Percentiles rank a stretch among this genome's conserved stretches.
Evolutionary conservation across 2,888 invertebrate species (phyloP).

Genomic region (Diaprepes abbreviatus): DNA sequence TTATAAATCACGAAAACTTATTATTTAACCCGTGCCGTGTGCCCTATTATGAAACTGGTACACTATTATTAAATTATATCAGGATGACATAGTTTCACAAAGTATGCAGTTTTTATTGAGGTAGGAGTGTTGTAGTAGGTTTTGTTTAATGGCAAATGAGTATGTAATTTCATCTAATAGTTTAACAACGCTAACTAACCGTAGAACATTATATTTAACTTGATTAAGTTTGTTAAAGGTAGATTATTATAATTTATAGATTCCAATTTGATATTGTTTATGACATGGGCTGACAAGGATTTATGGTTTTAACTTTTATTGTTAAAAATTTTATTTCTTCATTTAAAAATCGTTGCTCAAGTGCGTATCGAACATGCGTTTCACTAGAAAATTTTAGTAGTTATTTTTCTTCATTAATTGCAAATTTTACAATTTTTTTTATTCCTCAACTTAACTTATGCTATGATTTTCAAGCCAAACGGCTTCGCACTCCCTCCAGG

Average conservation of each 20-base stretch:
- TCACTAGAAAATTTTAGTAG: no score
- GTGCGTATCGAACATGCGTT: no score
- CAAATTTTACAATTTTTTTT: no score
- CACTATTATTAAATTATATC: constrained; percentile 18
- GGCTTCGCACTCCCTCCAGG: no score
- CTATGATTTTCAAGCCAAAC: no score
- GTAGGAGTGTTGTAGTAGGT: constrained; percentile 32
- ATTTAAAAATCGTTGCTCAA: no score
- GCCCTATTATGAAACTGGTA: background rate
- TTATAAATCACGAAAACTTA: constrained; percentile 11
- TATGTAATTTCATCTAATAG: constrained; percentile 35
- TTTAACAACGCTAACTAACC: constrained; percentile 37
- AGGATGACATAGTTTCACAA: constrained; percentile 24
- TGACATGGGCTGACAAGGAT: background rate
- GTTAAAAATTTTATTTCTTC: no score
- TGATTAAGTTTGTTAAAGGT: constrained; percentile 24
- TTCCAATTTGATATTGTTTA: background rate
- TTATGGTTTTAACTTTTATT: no score
- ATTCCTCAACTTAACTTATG: no score
- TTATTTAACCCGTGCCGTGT: background rate
- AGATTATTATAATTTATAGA: constrained; percentile 10
- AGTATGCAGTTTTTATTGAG: constrained; percentile 35
- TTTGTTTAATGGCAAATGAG: constrained; percentile 33
- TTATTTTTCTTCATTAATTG: no score
- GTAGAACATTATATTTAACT: constrained; percentile 26